Conservation (phyloP, 2,888 invertebrate species). For the Drosophila prostipennis region DNA sequence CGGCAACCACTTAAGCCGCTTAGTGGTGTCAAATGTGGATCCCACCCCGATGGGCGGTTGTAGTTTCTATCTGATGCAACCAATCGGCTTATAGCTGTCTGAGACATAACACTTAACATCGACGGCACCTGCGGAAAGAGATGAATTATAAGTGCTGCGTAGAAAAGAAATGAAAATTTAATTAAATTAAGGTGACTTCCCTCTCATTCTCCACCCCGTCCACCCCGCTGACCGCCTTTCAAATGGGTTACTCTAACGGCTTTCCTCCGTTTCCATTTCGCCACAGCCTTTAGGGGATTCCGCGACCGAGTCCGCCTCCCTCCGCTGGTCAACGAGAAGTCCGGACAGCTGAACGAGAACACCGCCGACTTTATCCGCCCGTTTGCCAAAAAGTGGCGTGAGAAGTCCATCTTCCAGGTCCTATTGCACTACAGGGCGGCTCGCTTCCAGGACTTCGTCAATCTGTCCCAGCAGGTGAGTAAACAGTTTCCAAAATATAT, state of each 20-base stretch:
- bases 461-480: constrained; percentile 94
- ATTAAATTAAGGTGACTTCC: constrained; percentile 83
- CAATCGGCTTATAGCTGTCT: constrained; percentile 69
- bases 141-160: constrained; percentile 74
- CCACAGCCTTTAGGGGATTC: constrained; percentile 89
- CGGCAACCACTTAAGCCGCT: constrained; percentile 57
- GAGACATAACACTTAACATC: constrained; percentile 52
- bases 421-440: constrained; percentile 92
- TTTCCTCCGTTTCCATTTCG: constrained; percentile 2
- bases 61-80: constrained; percentile 53
- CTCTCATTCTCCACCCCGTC: constrained; percentile 12
- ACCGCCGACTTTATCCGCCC: constrained; percentile 90
- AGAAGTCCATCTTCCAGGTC: constrained; percentile 92
- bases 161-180: constrained; percentile 84
- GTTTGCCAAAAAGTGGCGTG: constrained; percentile 92
- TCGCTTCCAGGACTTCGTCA: constrained; percentile 92
- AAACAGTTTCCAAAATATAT: not conserved
- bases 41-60: constrained; percentile 12
- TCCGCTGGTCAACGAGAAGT: constrained; percentile 86
- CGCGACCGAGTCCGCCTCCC: constrained; percentile 88
- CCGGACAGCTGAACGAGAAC: constrained; percentile 88
- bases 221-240: constrained; percentile 53
- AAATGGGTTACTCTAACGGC: constrained; percentile 20
- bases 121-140: constrained; percentile 39
- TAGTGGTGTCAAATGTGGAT: constrained; percentile 42